A percentile compares a stretch with the other conserved stretches of the same genome.
These are phyloP conservation scores for Thryonomys swinderianus DNA, from an alignment of 2,113 vertebrate species.

Conservation along the genomic window DNA sequence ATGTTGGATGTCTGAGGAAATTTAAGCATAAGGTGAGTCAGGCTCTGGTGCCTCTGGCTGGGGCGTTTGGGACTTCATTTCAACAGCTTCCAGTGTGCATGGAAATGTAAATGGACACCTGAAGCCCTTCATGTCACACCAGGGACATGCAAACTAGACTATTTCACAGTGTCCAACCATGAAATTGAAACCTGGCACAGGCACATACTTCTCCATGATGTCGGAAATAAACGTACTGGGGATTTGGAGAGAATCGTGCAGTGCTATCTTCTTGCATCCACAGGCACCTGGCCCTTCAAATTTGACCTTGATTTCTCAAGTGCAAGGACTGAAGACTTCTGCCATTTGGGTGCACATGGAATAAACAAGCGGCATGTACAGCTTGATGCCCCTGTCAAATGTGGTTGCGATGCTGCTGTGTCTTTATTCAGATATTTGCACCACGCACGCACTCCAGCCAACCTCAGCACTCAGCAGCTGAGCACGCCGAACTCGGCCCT, in stretches of 20 bases:
- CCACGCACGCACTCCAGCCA: background rate
- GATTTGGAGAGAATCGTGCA: background rate
- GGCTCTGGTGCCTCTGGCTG: conserved; percentile 48
- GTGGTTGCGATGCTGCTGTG: background rate
- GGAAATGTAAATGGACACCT: conserved; percentile 60
- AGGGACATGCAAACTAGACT: conserved; percentile 44
- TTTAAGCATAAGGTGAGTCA: conserved; percentile 65
- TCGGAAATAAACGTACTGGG: background rate
- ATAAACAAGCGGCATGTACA: background rate
- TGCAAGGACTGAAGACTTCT: background rate
- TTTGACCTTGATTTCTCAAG: background rate
- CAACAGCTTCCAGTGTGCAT: background rate
- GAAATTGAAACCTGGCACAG: conserved; percentile 53
- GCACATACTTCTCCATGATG: background rate
- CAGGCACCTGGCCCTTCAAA: background rate
- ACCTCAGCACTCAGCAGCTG: background rate
- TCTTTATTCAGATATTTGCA: conserved; percentile 15
- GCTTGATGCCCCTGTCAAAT: background rate
- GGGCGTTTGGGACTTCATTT: conserved; percentile 47
- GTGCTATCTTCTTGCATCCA: background rate
- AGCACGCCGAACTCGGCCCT: background rate
- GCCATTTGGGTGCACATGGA: background rate
- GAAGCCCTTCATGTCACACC: background rate
- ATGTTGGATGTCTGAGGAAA: conserved; percentile 65
- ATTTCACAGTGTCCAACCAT: conserved; percentile 53